Conservation (phyloP, 2,888 invertebrate genomes). For the Pteria penguin region DNA sequence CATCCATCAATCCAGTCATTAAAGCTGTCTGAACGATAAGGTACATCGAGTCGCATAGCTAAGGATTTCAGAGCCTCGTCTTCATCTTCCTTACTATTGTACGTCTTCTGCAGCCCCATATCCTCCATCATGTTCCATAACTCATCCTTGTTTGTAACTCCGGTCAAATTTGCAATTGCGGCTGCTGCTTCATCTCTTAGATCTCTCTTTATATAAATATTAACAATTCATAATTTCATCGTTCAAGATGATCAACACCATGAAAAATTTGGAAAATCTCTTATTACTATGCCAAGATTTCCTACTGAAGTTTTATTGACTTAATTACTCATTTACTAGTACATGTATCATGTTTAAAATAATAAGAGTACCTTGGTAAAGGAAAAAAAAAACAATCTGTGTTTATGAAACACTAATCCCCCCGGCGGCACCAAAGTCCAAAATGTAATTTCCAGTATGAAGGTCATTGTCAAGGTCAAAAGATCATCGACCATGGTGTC, state of each 20-base stretch:
- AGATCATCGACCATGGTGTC: no score
- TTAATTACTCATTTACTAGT: no score
- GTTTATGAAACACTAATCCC: no score
- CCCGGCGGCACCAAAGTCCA: no score
- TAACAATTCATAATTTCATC: not conserved
- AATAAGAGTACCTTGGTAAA: no score
- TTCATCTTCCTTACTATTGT: slow-evolving; percentile 59
- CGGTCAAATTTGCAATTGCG: slow-evolving; percentile 50
- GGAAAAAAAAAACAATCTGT: no score
- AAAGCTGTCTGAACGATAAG: slow-evolving; percentile 38
- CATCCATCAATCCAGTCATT: slow-evolving; percentile 55
- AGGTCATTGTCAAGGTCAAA: no score
- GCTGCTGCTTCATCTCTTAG: slow-evolving; percentile 52
- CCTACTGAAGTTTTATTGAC: no score
- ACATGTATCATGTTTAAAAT: no score
- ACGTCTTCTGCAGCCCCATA: slow-evolving; percentile 41
- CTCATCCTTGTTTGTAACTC: slow-evolving; percentile 52
- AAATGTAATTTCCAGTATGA: no score
- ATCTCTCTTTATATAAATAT: slow-evolving; percentile 51
- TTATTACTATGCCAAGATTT: no score
- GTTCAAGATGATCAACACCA: not conserved
- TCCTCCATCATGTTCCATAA: slow-evolving; percentile 44
- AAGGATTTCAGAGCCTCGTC: slow-evolving; percentile 40
- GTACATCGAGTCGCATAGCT: slow-evolving; percentile 41
- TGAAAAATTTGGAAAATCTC: not conserved